phyloP scores from a whole-genome alignment of 2,113 vertebrate genomes.

The Cariama cristata region DNA sequence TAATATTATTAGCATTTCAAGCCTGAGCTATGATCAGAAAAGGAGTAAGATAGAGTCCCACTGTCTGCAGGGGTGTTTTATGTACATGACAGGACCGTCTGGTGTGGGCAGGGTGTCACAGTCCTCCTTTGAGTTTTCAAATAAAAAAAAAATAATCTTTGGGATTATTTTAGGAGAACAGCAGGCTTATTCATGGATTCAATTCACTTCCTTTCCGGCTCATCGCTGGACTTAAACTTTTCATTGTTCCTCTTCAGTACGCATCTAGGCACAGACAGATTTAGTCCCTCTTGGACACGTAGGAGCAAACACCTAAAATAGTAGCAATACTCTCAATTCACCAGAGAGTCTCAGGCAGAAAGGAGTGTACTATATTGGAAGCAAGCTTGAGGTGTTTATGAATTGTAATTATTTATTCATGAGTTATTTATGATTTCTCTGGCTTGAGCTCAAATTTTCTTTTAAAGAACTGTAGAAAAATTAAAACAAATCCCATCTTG shows the following conservation, averaged over 20 bases:
- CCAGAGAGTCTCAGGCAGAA: background rate
- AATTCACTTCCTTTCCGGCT: conserved; percentile 21
- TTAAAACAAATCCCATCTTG: conserved; percentile 53
- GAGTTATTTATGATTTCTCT: conserved; percentile 72
- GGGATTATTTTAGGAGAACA: conserved; percentile 59
- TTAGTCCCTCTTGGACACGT: background rate
- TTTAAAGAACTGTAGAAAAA: conserved; percentile 48
- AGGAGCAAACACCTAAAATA: background rate
- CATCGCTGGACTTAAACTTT: background rate
- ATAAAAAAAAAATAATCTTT: background rate
- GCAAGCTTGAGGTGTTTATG: conserved; percentile 61
- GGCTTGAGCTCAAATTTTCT: conserved; percentile 56
- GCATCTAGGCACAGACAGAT: background rate
- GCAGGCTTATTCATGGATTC: conserved; percentile 28
- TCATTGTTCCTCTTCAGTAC: conserved; percentile 21
- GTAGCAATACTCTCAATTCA: conserved; percentile 10
- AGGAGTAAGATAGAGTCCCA: background rate
- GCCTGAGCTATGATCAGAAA: background rate
- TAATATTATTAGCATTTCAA: conserved; percentile 11
- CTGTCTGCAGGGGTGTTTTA: conserved; percentile 15
- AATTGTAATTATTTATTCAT: conserved; percentile 71
- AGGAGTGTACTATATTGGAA: conserved; percentile 16
- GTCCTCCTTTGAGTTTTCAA: background rate
- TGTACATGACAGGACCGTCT: background rate
- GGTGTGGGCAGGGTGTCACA: conserved; percentile 46